A percentile compares a stretch with the other conserved stretches of the same genome.
phyloP scores from a whole-genome alignment of 2,113 vertebrate species.

The Hydrochoerus hydrochaeris region DNA sequence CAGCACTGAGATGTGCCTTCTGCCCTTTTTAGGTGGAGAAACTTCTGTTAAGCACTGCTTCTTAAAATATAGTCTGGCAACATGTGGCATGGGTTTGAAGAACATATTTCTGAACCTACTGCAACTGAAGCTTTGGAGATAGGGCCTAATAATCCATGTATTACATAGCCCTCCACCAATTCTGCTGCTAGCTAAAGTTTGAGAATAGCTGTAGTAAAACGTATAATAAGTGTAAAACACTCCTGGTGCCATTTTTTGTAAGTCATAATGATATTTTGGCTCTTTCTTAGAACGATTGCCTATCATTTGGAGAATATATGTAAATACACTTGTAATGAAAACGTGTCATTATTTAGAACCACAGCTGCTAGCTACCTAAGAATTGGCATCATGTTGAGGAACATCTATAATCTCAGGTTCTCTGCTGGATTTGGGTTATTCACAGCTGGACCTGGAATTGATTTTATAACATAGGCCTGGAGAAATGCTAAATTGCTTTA shows the following conservation, averaged over 20 bases:
- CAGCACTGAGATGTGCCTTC: not conserved
- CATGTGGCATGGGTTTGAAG: not conserved
- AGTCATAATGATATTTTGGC: not conserved
- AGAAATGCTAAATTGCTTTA: not conserved
- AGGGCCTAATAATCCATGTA: not conserved
- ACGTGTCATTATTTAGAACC: constrained; percentile 24
- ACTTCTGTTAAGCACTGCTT: not conserved
- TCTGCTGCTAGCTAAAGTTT: not conserved
- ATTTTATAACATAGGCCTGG: not conserved
- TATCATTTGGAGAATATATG: not conserved
- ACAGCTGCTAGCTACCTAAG: not conserved
- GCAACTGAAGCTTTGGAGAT: not conserved
- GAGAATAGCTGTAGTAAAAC: not conserved
- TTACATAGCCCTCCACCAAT: not conserved
- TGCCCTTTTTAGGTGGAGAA: not conserved
- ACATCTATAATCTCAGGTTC: not conserved
- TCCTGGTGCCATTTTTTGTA: not conserved
- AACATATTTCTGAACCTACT: not conserved
- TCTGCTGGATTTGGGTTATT: not conserved
- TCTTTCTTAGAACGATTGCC: not conserved
- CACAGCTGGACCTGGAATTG: not conserved
- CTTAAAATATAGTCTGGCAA: not conserved
- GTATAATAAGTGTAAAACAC: not conserved
- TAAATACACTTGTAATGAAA: not conserved
- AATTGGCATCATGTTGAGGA: not conserved